Evolutionary conservation across 2,113 vertebrate genomes (phyloP).

Genomic region (Poecile atricapillus): DNA sequence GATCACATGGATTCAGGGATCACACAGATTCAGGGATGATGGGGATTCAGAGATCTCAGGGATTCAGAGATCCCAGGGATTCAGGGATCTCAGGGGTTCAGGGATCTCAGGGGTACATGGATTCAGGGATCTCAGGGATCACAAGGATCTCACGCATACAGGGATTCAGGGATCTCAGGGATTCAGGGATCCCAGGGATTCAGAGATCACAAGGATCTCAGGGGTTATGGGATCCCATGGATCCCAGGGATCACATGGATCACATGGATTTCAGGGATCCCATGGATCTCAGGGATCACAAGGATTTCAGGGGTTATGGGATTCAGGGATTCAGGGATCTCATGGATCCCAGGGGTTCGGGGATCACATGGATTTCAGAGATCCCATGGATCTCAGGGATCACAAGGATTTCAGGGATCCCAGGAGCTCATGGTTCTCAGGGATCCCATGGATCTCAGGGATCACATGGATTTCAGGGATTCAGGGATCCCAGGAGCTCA

Average conservation of each 20-base stretch:
- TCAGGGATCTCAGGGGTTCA: no score
- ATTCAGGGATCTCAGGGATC: no score
- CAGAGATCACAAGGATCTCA: neutral
- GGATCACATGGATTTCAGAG: no score
- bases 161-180: no score
- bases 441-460: no score
- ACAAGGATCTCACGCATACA: no score
- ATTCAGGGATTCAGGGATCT: neutral
- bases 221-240: neutral
- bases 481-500: no score
- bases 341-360: neutral
- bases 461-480: accelerated
- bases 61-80: neutral
- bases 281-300: neutral
- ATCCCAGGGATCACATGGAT: neutral
- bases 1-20: no score
- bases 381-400: no score
- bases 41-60: neutral
- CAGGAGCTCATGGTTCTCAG: no score
- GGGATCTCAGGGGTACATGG: neutral
- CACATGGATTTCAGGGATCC: neutral
- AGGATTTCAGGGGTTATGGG: no score
- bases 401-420: no score
- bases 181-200: neutral
- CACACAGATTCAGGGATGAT: neutral